Percentiles rank a stretch among this genome's conserved stretches.
Evolutionary conservation across 2,888 invertebrate species (phyloP).

Genomic region (Acronicta alni): DNA sequence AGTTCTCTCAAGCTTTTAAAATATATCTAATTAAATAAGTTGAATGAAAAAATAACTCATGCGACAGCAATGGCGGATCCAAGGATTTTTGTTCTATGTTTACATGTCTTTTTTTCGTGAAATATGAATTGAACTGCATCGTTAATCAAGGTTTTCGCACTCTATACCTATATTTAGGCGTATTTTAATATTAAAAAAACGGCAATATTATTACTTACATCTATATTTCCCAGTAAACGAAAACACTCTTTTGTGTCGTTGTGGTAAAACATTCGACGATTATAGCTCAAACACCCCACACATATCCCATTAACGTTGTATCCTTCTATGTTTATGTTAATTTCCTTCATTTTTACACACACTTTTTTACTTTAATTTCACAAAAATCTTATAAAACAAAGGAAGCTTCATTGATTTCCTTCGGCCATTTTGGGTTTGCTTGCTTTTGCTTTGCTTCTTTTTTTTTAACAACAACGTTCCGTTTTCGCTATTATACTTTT

Average conservation of each 20-base stretch:
- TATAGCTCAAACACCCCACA: slow-evolving; percentile 83
- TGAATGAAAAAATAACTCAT: slow-evolving; percentile 30
- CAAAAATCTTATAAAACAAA: slow-evolving; percentile 68
- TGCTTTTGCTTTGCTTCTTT: slow-evolving; percentile 10
- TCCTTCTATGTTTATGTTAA: slow-evolving; percentile 85
- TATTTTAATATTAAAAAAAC: background rate
- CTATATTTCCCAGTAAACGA: slow-evolving; percentile 77
- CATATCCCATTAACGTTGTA: slow-evolving; percentile 86
- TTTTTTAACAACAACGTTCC: slow-evolving; percentile 19
- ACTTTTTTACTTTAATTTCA: slow-evolving; percentile 27
- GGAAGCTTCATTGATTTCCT: slow-evolving; percentile 83
- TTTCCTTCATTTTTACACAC: slow-evolving; percentile 77
- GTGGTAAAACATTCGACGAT: slow-evolving; percentile 80
- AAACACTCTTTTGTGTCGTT: slow-evolving; percentile 74
- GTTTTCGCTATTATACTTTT: background rate
- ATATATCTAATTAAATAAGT: too few relatives aligned
- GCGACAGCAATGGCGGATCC: slow-evolving; percentile 72
- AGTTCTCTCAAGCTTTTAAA: too few relatives aligned
- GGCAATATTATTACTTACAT: slow-evolving; percentile 70
- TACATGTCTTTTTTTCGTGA: slow-evolving; percentile 54
- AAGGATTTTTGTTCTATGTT: slow-evolving; percentile 79
- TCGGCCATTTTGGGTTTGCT: slow-evolving; percentile 76
- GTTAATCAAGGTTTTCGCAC: background rate
- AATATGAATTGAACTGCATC: slow-evolving; percentile 57
- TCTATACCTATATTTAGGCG: background rate